Conservation (phyloP, 2,888 invertebrate species). For the Heteromyza rotundicornis region DNA sequence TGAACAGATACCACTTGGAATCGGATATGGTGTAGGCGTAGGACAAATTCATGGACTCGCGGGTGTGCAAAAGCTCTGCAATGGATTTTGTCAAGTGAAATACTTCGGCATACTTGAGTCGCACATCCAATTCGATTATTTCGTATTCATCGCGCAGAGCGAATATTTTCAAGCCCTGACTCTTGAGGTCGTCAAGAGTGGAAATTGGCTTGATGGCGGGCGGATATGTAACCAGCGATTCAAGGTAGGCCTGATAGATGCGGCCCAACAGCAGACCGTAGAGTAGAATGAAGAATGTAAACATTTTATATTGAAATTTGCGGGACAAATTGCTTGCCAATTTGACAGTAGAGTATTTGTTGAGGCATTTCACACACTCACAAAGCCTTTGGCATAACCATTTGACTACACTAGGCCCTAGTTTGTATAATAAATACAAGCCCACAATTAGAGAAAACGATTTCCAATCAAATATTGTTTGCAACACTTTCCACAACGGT, state of each 20-base stretch:
- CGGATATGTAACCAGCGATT: too few relatives aligned
- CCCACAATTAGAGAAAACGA: not conserved
- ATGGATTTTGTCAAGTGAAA: not conserved
- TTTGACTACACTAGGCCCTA: not conserved
- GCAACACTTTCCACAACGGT: not conserved
- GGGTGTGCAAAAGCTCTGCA: not conserved
- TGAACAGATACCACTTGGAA: not conserved
- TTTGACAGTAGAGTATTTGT: too few relatives aligned
- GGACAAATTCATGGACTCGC: not conserved
- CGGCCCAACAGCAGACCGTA: too few relatives aligned
- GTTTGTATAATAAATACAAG: not conserved
- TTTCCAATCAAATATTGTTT: not conserved
- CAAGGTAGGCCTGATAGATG: too few relatives aligned
- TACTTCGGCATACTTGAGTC: not conserved
- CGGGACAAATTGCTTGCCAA: too few relatives aligned
- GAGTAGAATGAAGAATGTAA: too few relatives aligned
- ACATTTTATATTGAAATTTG: too few relatives aligned
- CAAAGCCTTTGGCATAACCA: not conserved
- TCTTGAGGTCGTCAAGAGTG: too few relatives aligned
- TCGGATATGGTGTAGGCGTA: not conserved
- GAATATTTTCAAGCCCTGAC: too few relatives aligned
- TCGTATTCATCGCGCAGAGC: too few relatives aligned
- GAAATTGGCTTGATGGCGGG: too few relatives aligned
- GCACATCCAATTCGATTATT: not conserved
- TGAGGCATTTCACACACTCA: too few relatives aligned